Evolutionary conservation across 1,140 invertebrate species (phyloP).

Genomic region (Spodoptera litura): DNA sequence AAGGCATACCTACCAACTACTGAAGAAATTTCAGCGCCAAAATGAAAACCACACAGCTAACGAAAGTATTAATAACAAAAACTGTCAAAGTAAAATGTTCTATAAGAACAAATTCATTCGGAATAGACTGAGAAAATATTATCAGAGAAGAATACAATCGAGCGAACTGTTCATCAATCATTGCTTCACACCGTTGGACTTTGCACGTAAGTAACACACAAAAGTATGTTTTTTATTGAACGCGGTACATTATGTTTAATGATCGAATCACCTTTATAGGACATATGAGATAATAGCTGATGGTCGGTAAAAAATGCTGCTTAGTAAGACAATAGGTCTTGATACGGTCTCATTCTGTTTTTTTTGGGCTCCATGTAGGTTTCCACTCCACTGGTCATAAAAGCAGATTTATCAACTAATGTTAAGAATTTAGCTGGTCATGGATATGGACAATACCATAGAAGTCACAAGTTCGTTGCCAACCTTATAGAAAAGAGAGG

Average conservation of each 20-base stretch:
- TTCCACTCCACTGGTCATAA: too few relatives aligned
- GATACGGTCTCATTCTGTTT: background rate
- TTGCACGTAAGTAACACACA: constrained; percentile 20
- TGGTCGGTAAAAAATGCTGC: background rate
- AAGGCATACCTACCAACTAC: too few relatives aligned
- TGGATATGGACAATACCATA: too few relatives aligned
- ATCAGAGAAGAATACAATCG: constrained; percentile 56
- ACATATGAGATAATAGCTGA: constrained; percentile 18
- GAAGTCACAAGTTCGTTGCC: too few relatives aligned
- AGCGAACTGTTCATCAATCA: constrained; percentile 56
- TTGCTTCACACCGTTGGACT: constrained; percentile 55
- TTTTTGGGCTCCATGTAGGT: too few relatives aligned
- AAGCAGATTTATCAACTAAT: background rate
- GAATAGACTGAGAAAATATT: constrained; percentile 49
- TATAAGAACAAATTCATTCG: constrained; percentile 56
- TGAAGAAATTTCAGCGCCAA: too few relatives aligned
- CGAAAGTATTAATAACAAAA: constrained; percentile 37
- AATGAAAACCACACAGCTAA: background rate
- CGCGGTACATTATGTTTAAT: constrained; percentile 22
- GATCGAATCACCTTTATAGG: constrained; percentile 22
- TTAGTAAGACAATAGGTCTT: background rate
- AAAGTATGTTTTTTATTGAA: constrained; percentile 26
- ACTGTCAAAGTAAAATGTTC: constrained; percentile 55
- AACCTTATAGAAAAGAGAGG: too few relatives aligned
- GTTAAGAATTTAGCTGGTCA: too few relatives aligned